Evolutionary conservation across 2,888 invertebrate genomes (phyloP).

Genomic region (Craniophora ligustri): DNA sequence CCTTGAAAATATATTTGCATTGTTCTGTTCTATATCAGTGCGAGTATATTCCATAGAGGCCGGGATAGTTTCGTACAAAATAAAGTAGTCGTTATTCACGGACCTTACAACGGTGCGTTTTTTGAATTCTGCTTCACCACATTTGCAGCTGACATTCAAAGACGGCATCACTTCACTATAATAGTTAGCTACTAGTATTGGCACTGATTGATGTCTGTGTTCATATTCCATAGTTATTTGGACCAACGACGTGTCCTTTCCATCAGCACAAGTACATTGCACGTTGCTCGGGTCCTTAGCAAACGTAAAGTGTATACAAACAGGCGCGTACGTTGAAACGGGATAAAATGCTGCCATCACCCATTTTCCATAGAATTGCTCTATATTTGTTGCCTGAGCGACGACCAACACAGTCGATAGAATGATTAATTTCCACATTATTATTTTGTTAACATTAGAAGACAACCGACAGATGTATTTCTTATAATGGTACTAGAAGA

Average conservation of each 20-base stretch:
- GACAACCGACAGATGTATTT: neutral
- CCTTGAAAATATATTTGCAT: neutral
- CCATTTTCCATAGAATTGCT: constrained; percentile 8
- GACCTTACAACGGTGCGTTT: neutral
- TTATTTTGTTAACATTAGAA: neutral
- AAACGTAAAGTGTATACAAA: constrained; percentile 5
- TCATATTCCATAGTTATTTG: neutral
- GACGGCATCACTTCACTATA: neutral
- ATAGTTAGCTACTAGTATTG: constrained; percentile 3
- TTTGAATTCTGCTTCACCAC: neutral
- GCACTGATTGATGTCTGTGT: neutral
- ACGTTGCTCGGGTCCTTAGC: neutral
- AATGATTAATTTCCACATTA: constrained; percentile 23
- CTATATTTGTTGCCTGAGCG: constrained; percentile 1
- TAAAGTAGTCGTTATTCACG: constrained; percentile 18
- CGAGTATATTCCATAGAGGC: neutral
- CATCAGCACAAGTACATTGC: constrained; percentile 3
- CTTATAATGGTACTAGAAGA: neutral
- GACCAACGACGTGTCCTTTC: constrained; percentile 3
- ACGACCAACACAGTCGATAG: neutral
- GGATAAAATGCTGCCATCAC: constrained; percentile 5
- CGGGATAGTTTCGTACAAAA: neutral
- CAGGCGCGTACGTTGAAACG: neutral
- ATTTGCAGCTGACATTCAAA: constrained; percentile 2
- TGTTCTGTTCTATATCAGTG: constrained; percentile 8